Base-by-base conservation (phyloP, 2,888 invertebrate species). In the Adela reaumurella region DNA sequence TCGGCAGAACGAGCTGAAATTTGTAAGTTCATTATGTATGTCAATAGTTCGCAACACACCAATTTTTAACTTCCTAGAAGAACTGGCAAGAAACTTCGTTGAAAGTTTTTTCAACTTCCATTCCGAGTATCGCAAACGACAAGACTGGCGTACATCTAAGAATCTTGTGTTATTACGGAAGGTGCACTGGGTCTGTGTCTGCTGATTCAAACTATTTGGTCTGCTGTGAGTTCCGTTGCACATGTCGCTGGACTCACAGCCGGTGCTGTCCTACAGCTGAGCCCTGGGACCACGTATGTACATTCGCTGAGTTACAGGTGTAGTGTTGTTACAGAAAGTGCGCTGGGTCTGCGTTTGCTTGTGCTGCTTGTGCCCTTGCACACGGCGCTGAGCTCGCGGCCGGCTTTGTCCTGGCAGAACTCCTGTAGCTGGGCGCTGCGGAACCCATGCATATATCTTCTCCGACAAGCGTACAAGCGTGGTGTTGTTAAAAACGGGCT, bases 401-500 rank as follows among this genome's bases (percentile, higher is more conserved):
- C 90, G 41, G 79, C 83, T 50, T 74, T 94, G 57, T 89, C 89
- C n/a, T n/a, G n/a, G n/a, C n/a, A n/a, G n/a, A n/a, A n/a, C n/a
- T n/a, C n/a, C 47, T 93, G 93, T 71, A 87, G 88, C 66, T 94
- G 90, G 79, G 87, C 90, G 70, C 81, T 94, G n/a, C n/a, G 65
- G 70, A 70, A 2, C 90, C 92, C 58, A 86, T 85, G 3, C 92
- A 93, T 67, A 85, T 86, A 46, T 93, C 46, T 94, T 93, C 71
- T 92, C 92, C 29, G 92, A 93, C 60, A 93, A 93, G 76, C 93
- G 93, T 93, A 93, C 80, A 93, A 92, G 67, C n/a, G n/a, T n/a
- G n/a, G n/a, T n/a, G n/a, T n/a, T n/a, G n/a, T n/a, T n/a, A n/a
- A n/a, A n/a, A n/a, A n/a, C n/a, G n/a, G n/a, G n/a, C n/a, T n/a